Percentiles rank a stretch among this genome's conserved stretches.
These are phyloP conservation scores for Cepphus grylle DNA, from an alignment of 2,113 vertebrate genomes.

Conservation along the genomic window DNA sequence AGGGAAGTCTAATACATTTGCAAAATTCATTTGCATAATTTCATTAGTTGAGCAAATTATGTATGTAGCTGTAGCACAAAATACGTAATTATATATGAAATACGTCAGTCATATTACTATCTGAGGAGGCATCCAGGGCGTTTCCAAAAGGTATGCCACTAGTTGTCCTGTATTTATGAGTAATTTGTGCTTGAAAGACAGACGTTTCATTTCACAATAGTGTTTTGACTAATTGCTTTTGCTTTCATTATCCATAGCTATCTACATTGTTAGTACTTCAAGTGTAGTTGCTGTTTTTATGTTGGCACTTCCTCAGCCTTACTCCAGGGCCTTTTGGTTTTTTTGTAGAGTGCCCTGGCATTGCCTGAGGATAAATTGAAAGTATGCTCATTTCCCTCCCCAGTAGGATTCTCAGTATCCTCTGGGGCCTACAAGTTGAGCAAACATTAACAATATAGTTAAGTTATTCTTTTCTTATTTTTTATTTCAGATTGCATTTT, in stretches of 20 bases:
- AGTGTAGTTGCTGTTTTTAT: not conserved
- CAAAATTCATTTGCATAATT: not conserved
- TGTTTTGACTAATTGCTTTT: conserved; percentile 73
- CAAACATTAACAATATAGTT: conserved; percentile 57
- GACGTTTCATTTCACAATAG: conserved; percentile 82
- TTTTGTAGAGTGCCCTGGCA: conserved; percentile 67
- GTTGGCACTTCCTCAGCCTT: conserved; percentile 74
- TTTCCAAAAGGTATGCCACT: not conserved
- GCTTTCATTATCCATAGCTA: not conserved
- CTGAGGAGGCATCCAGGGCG: not conserved
- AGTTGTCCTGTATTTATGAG: not conserved
- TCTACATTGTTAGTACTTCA: not conserved
- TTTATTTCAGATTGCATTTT: not conserved
- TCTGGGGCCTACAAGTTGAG: conserved; percentile 67
- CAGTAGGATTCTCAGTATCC: conserved; percentile 51
- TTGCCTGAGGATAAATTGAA: conserved; percentile 77
- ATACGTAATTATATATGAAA: not conserved
- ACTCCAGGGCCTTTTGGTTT: conserved; percentile 71
- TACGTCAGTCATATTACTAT: not conserved
- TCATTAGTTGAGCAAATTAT: not conserved
- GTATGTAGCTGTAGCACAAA: not conserved
- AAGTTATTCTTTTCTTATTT: not conserved
- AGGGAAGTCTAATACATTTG: not conserved
- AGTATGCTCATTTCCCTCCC: conserved; percentile 69
- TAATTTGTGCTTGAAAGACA: conserved; percentile 55